Conservation (phyloP, 1,140 invertebrate genomes). For the Eciton burchellii region DNA sequence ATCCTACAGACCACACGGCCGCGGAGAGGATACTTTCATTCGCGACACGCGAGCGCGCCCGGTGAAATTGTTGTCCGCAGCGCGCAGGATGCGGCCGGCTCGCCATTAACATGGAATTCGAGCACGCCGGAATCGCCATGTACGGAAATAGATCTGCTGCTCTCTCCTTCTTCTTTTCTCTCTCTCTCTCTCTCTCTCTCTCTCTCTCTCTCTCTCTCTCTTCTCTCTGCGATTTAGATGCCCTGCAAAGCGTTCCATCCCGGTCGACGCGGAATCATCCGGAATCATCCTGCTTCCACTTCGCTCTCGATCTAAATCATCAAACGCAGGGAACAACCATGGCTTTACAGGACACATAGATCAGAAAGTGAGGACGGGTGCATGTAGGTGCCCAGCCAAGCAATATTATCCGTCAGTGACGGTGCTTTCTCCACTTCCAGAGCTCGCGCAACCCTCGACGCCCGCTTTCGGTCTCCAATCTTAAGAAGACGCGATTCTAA, state of each 20-base stretch:
- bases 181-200: too few species aligned
- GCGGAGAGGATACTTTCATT: constrained; percentile 84
- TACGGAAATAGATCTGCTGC: background rate
- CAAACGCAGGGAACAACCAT: background rate
- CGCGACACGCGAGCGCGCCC: constrained; percentile 82
- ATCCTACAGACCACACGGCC: constrained; percentile 79
- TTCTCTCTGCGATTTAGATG: too few species aligned
- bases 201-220: too few species aligned
- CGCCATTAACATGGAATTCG: constrained; percentile 41
- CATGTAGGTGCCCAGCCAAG: too few species aligned
- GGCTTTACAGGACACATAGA: too few species aligned
- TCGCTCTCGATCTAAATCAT: background rate
- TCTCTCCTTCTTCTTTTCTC: too few species aligned
- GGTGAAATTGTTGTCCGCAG: constrained; percentile 82
- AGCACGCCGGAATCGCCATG: constrained; percentile 13
- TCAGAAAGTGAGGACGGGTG: too few species aligned
- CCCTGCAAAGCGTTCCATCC: background rate
- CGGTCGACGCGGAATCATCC: too few species aligned
- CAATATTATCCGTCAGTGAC: too few species aligned
- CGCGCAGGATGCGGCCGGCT: constrained; percentile 29
- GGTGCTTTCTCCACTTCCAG: background rate
- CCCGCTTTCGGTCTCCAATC: background rate
- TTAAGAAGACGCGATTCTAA: background rate
- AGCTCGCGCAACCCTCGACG: background rate
- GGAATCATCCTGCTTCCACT: background rate